Evolutionary conservation across 2,113 vertebrate species (phyloP).

Genomic region (Peromyscus californicus): DNA sequence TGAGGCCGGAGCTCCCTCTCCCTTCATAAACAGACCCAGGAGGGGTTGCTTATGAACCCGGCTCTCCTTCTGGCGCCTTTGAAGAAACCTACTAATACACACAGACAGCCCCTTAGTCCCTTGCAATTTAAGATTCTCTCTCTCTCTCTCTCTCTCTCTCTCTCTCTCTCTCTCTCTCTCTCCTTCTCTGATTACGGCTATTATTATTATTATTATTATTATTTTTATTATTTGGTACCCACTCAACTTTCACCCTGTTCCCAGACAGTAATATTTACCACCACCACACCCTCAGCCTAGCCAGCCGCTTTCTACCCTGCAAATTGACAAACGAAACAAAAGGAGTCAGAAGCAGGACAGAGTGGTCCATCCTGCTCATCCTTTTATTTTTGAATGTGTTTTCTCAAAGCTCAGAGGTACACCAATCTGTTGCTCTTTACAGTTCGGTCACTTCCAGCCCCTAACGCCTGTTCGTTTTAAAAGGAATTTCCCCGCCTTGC

Average conservation of each 20-base stretch:
- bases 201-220: neutral
- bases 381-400: conserved; percentile 37
- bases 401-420: neutral
- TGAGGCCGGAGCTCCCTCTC: neutral
- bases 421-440: too few relatives aligned
- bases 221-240: neutral
- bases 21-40: neutral
- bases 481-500: rapidly evolving
- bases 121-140: rapidly evolving
- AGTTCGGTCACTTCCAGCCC: rapidly evolving
- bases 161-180: neutral
- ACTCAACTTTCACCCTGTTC: neutral
- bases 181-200: neutral
- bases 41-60: neutral
- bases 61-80: neutral
- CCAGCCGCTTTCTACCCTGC: neutral
- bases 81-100: neutral
- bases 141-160: rapidly evolving
- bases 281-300: neutral
- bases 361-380: neutral
- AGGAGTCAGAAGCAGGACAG: neutral
- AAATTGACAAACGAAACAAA: neutral
- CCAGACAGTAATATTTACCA: neutral
- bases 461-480: rapidly evolving
- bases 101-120: neutral